Evolutionary conservation across 2,113 vertebrate genomes (phyloP), one percentile per base, ranked within the genome.

Genomic region (Galbula dea): DNA sequence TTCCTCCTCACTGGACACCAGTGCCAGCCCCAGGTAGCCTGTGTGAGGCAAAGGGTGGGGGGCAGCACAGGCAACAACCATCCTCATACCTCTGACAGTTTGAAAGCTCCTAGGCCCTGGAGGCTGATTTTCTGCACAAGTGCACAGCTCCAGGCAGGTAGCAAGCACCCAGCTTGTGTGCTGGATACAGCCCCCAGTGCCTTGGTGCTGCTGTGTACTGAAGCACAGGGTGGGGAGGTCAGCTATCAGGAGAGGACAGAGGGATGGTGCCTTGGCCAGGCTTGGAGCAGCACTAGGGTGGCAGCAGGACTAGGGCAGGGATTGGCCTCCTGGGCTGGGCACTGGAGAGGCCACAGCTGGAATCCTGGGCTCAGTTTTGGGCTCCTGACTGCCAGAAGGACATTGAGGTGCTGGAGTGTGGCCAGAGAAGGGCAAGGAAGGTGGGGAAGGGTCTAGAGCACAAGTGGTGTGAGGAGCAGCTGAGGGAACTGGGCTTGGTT

Each of bases 21-120:
- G 32, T 55, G 57, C 23, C 46, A 43, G 55, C 57, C 37, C 59
- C 2, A 2, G 66, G 14, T 32, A 77, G 58, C 6, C 57, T 3
- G 0, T 1, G 26, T 18, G 32, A 61, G 51, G 36, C 29, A 18
- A 74, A 52, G n/a, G n/a, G n/a, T n/a, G 14, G 30, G 24, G 5
- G 68, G 36, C 62, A n/a, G 36, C 23, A 27, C 19, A 3, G 14
- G 2, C 24, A 11, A 29, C 32, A 52, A 29, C 83, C 34, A 1
- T 37, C 57, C 63, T n/a, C 30, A 0, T 6, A 1, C 8, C 54
- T 18, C 23, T 2, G n/a, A 32, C 6, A 34, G 3, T 0, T 21
- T n/a, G 41, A 39, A 73, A 68, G 61, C 37, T 87, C 43, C 30
- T 15, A 30, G 54, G 8, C 24, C 27, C 8, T 4, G 10, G 0